phyloP scores from a whole-genome alignment of 2,797 vertebrate genomes.

The Catamblyrhynchus diadema region DNA sequence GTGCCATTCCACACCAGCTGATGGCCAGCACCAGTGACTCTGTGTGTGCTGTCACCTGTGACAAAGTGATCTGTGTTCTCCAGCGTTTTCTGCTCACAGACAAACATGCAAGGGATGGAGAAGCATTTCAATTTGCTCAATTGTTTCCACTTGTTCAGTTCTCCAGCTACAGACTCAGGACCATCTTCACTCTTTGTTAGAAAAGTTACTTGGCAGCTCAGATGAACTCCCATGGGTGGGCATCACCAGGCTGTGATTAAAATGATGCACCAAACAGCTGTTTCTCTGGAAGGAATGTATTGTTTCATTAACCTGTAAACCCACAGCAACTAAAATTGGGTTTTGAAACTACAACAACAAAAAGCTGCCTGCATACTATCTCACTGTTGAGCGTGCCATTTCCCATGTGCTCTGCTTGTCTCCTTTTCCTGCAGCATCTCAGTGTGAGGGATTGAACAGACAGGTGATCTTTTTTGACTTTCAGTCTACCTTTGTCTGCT shows the following conservation, averaged over 20 bases:
- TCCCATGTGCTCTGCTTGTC: not conserved
- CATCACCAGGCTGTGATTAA: conserved; percentile 11
- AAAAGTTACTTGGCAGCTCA: not conserved
- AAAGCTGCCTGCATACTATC: not conserved
- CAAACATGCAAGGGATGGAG: fast-evolving
- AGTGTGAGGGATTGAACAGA: not conserved
- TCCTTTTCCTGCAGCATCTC: not conserved
- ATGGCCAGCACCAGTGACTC: not conserved
- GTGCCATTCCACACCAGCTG: not conserved
- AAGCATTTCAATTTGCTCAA: not conserved
- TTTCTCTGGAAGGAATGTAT: not conserved
- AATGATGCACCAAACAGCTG: conserved; percentile 18
- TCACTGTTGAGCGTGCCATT: not conserved
- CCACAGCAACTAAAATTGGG: not conserved
- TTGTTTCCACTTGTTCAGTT: not conserved
- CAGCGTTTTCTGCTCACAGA: not conserved
- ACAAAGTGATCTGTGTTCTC: not conserved
- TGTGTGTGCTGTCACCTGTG: not conserved
- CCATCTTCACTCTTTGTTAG: not conserved
- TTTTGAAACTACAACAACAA: not conserved
- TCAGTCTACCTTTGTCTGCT: conserved; percentile 26
- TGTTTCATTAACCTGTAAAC: conserved; percentile 39
- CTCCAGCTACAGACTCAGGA: not conserved
- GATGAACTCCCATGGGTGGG: not conserved
- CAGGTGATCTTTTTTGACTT: not conserved